phyloP scores from a whole-genome alignment of 2,797 vertebrate species.

The Urocyon cinereoargenteus region DNA sequence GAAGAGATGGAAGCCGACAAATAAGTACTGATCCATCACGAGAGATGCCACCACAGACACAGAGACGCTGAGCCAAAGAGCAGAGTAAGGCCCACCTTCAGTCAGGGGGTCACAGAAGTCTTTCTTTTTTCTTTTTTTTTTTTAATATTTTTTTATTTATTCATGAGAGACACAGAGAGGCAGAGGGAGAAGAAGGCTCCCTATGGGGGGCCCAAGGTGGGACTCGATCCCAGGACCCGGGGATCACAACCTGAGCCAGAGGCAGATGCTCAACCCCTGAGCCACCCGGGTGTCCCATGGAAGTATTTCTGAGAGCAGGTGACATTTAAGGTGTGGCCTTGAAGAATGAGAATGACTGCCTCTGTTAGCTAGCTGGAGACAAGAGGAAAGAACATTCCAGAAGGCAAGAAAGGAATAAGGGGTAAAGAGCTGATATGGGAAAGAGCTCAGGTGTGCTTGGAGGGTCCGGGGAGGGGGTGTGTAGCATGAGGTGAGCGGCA shows the following conservation, averaged over 20 bases:
- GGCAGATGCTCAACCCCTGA: too few species aligned
- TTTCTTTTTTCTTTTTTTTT: too few species aligned
- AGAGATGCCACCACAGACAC: not conserved
- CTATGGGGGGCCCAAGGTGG: too few species aligned
- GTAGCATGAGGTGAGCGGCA: not conserved
- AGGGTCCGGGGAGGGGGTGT: too few species aligned
- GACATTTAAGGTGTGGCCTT: not conserved
- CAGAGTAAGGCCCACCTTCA: not conserved
- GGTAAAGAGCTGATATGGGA: not conserved
- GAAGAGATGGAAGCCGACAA: not conserved
- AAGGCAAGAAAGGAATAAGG: not conserved
- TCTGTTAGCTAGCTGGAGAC: not conserved
- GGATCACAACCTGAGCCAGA: too few species aligned
- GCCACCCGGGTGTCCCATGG: not conserved
- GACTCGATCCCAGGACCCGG: too few species aligned
- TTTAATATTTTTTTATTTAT: too few species aligned
- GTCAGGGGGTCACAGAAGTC: not conserved
- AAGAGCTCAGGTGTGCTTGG: not conserved
- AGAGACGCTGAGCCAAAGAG: not conserved
- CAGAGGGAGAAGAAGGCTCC: too few species aligned
- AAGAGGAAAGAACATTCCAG: not conserved
- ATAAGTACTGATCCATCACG: fast-evolving
- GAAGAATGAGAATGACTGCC: not conserved
- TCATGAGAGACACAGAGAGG: too few species aligned
- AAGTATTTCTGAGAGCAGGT: not conserved